A percentile compares a stretch with the other conserved stretches of the same genome.
Evolutionary conservation across 1,140 invertebrate species (phyloP).

Genomic region (Diabrotica undecimpunctata): DNA sequence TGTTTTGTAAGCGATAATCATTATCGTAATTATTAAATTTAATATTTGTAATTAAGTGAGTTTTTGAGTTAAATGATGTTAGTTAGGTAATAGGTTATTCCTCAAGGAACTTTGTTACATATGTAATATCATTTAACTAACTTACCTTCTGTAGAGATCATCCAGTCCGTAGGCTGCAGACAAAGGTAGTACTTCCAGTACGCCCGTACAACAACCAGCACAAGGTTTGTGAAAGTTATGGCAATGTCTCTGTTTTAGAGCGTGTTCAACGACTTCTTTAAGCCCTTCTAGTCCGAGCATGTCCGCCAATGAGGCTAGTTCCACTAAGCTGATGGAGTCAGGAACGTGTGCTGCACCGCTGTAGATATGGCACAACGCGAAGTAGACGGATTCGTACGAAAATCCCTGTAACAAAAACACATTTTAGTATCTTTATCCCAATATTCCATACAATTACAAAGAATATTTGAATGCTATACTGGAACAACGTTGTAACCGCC

Average conservation of each 20-base stretch:
- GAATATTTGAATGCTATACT: too few species aligned
- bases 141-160: slow-evolving; percentile 65
- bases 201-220: slow-evolving; percentile 48
- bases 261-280: slow-evolving; percentile 84
- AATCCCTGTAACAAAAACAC: slow-evolving; percentile 65
- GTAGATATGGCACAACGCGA: slow-evolving; percentile 88
- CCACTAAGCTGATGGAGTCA: slow-evolving; percentile 78
- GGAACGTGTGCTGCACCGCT: slow-evolving; percentile 82
- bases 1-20: too few species aligned
- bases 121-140: too few species aligned
- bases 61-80: too few species aligned
- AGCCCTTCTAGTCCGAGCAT: slow-evolving; percentile 84
- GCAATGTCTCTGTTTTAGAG: slow-evolving; percentile 84
- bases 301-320: slow-evolving; percentile 81
- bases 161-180: slow-evolving; percentile 81
- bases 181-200: slow-evolving; percentile 78
- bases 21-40: too few species aligned
- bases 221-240: slow-evolving; percentile 83
- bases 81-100: too few species aligned
- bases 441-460: neutral
- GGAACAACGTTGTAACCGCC: too few species aligned
- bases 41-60: too few species aligned
- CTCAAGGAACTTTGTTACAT: too few species aligned
- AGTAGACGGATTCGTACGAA: slow-evolving; percentile 79
- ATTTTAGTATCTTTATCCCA: neutral